Conservation (phyloP, 2,113 vertebrate genomes). For the Stictonetta naevosa region DNA sequence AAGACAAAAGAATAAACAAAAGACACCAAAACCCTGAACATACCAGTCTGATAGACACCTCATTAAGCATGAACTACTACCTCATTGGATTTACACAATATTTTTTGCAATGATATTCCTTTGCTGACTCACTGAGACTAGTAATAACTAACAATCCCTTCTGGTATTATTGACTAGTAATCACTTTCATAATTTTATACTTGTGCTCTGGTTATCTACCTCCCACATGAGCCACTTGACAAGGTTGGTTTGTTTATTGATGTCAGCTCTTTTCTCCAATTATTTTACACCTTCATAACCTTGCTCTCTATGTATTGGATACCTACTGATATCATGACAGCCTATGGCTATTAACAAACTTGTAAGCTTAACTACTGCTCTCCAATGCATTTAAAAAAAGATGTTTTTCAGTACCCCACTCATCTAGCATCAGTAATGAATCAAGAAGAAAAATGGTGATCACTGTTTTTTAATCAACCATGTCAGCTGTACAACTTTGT, state of each 20-base stretch:
- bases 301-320: background rate
- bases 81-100: slow-evolving; percentile 32
- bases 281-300: background rate
- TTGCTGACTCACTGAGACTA: slow-evolving; percentile 43
- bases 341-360: background rate
- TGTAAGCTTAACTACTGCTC: background rate
- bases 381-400: background rate
- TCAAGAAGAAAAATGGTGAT: background rate
- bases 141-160: slow-evolving; percentile 20
- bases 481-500: background rate
- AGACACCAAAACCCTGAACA: background rate
- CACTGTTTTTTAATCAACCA: background rate
- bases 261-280: background rate
- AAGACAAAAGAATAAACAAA: background rate
- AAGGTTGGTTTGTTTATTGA: background rate
- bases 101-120: slow-evolving; percentile 1
- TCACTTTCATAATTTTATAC: slow-evolving; percentile 41
- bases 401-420: background rate
- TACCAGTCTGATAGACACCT: background rate
- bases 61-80: background rate
- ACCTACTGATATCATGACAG: background rate
- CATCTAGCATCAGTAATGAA: background rate
- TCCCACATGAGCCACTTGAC: background rate
- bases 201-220: slow-evolving; percentile 1
- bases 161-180: slow-evolving; percentile 19